phyloP scores from a whole-genome alignment of 53 echinoderm and acorn worm species.

The Luidia sarsii region DNA sequence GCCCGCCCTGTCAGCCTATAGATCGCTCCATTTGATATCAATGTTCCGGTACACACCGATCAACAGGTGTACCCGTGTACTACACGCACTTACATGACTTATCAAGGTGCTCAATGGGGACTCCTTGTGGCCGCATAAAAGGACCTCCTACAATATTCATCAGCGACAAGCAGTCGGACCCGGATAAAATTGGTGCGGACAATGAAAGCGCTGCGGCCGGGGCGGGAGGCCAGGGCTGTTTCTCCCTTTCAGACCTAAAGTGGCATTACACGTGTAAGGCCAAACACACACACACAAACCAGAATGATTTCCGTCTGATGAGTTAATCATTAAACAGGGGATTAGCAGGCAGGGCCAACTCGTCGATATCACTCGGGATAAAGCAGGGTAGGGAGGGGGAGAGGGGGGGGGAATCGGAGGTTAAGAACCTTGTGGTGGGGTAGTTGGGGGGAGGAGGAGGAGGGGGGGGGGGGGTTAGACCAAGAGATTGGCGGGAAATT shows the following conservation, averaged over 20 bases:
- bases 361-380: too few species aligned
- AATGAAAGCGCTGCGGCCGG: background rate
- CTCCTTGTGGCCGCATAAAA: background rate
- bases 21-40: background rate
- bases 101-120: background rate
- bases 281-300: constrained; percentile 5
- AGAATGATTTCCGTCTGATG: constrained; percentile 22
- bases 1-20: background rate
- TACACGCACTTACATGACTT: background rate
- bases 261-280: constrained; percentile 41
- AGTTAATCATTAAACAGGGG: constrained; percentile 39
- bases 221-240: constrained; percentile 10
- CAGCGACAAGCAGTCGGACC: background rate
- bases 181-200: constrained; percentile 23
- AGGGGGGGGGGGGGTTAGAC: too few species aligned
- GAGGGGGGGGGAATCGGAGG: too few species aligned
- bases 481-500: background rate
- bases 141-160: constrained; percentile 25
- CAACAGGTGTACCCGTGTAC: background rate
- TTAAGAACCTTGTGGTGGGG: too few species aligned
- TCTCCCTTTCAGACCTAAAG: constrained; percentile 14
- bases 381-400: too few species aligned
- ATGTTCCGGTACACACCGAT: background rate
- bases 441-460: too few species aligned
- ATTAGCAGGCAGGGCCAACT: background rate